A percentile compares a stretch with the other conserved stretches of the same genome.
Conservation (phyloP, 2,888 invertebrate genomes). For the Galerucella calmariensis region DNA sequence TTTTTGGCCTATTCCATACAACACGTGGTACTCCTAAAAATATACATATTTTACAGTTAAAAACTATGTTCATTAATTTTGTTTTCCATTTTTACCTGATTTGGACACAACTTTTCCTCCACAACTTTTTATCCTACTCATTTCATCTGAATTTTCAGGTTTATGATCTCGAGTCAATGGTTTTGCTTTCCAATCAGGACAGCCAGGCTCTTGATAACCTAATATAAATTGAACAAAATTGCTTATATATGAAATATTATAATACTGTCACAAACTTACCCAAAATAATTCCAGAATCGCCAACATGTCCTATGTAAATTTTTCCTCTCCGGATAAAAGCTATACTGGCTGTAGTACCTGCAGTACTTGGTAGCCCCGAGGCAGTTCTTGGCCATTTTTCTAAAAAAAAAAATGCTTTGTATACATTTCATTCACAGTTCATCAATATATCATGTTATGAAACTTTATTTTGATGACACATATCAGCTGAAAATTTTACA, state of each 20-base stretch:
- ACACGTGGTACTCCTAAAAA: slow-evolving; percentile 87
- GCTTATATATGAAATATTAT: not conserved
- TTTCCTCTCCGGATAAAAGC: slow-evolving; percentile 94
- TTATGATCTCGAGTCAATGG: slow-evolving; percentile 94
- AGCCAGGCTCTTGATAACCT: slow-evolving; percentile 62
- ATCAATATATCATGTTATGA: too few species aligned
- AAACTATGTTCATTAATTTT: not conserved
- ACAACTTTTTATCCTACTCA: slow-evolving; percentile 81
- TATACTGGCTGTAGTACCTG: slow-evolving; percentile 96
- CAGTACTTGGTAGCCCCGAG: slow-evolving; percentile 94
- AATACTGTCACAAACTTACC: slow-evolving; percentile 49
- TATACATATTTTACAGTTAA: not conserved
- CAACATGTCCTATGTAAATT: slow-evolving; percentile 97
- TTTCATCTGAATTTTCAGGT: slow-evolving; percentile 88
- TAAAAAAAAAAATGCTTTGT: slow-evolving; percentile 61
- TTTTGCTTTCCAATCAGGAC: slow-evolving; percentile 79
- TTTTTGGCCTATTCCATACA: slow-evolving; percentile 94
- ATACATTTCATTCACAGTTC: not conserved
- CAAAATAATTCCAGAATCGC: slow-evolving; percentile 93
- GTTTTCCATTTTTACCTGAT: slow-evolving; percentile 59
- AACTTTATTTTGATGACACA: too few species aligned
- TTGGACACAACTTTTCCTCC: slow-evolving; percentile 84
- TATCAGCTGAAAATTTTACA: too few species aligned
- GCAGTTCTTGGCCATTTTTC: slow-evolving; percentile 97
- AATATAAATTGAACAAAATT: slow-evolving; percentile 19